phyloP scores from a whole-genome alignment of 2,888 invertebrate species.

The Callyntrura sp. region DNA sequence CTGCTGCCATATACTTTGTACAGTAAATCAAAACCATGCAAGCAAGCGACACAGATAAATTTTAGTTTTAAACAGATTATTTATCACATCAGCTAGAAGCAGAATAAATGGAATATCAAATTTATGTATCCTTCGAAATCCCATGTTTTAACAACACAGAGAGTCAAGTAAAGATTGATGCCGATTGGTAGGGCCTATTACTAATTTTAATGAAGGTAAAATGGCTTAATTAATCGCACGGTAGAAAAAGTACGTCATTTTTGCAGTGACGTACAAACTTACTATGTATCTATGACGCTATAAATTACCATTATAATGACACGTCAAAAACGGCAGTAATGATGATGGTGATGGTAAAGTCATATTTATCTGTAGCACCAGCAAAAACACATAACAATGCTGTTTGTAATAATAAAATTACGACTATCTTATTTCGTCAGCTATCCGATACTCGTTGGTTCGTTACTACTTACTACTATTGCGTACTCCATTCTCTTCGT shows the following conservation, averaged over 20 bases:
- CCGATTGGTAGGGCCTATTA: not conserved
- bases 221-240: constrained; percentile 16
- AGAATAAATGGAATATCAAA: not conserved
- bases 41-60: not conserved
- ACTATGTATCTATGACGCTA: not conserved
- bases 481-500: not conserved
- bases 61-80: not conserved
- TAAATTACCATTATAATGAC: constrained; percentile 2
- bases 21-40: too few relatives aligned
- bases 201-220: constrained; percentile 19
- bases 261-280: not conserved
- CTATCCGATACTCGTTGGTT: not conserved
- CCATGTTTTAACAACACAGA: not conserved
- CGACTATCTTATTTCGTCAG: not conserved
- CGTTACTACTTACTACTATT: not conserved
- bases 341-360: not conserved
- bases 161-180: too few relatives aligned
- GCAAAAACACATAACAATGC: not conserved
- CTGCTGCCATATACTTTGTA: too few relatives aligned
- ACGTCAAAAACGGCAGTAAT: not conserved
- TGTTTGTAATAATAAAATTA: not conserved
- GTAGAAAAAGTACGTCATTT: not conserved
- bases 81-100: not conserved
- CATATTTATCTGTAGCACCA: not conserved
- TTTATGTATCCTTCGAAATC: not conserved